Conservation (phyloP, 1,140 invertebrate genomes). For the Chionoecetes opilio region DNA sequence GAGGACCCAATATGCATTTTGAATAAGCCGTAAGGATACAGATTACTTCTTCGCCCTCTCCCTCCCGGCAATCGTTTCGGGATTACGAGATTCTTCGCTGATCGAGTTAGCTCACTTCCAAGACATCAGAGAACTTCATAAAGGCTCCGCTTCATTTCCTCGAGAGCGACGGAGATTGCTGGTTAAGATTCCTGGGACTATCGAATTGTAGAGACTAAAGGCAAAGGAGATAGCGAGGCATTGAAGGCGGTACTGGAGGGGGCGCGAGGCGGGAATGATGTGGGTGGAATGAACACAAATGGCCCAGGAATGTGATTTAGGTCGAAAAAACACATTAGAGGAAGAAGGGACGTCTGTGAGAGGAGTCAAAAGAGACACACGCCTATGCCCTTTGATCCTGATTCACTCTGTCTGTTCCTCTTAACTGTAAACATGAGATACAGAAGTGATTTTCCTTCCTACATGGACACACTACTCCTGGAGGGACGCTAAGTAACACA, state of each 20-base stretch:
- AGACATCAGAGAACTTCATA: background rate
- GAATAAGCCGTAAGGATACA: background rate
- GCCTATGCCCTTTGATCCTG: no score
- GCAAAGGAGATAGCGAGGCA: background rate
- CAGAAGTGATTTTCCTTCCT: no score
- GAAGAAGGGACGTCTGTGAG: background rate
- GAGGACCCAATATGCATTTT: background rate
- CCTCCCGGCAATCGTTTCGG: background rate
- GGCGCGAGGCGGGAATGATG: background rate
- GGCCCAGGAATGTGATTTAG: background rate
- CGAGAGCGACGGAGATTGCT: background rate
- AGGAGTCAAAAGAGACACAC: background rate
- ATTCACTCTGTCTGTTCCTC: no score
- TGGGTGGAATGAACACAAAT: conserved; percentile 15
- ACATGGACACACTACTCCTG: no score
- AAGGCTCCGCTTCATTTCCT: conserved; percentile 16
- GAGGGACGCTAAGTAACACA: no score
- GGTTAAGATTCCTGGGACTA: conserved; percentile 8
- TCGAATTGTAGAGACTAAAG: background rate
- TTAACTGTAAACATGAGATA: no score
- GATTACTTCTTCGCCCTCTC: background rate
- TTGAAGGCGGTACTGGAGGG: background rate
- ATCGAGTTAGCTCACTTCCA: background rate
- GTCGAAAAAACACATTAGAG: background rate
- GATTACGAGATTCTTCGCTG: background rate